Evolutionary conservation across 2,888 invertebrate genomes (phyloP).

Genomic region (Phragmatobia fuliginosa): DNA sequence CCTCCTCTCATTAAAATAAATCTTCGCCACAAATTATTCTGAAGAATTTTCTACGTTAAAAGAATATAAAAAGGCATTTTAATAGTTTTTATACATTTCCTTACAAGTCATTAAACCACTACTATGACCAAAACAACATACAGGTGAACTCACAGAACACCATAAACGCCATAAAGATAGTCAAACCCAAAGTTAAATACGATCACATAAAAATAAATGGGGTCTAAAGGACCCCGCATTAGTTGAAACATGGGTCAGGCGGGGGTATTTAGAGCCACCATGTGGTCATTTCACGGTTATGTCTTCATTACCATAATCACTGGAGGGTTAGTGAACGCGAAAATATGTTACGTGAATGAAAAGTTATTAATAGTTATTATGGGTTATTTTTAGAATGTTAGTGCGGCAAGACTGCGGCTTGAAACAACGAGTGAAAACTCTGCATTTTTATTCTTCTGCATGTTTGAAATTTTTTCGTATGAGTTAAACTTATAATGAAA

Average conservation of each 20-base stretch:
- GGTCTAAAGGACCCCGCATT: constrained; percentile 43
- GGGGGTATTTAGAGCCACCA: constrained; percentile 44
- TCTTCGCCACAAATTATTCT: neutral
- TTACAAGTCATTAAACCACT: neutral
- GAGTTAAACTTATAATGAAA: too few relatives aligned
- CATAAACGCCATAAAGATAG: constrained; percentile 37
- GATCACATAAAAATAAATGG: constrained; percentile 52
- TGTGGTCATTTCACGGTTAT: constrained; percentile 42
- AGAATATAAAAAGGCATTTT: neutral
- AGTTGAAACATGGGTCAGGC: constrained; percentile 43
- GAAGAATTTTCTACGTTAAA: neutral
- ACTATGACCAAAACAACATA: constrained; percentile 9
- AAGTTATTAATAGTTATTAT: neutral
- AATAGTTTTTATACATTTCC: neutral
- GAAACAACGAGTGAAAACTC: too few relatives aligned
- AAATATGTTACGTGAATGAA: constrained; percentile 11
- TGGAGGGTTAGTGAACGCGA: constrained; percentile 25
- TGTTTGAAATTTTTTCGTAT: too few relatives aligned
- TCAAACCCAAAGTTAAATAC: constrained; percentile 41
- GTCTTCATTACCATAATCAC: constrained; percentile 40
- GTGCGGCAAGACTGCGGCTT: neutral
- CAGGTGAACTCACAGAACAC: constrained; percentile 24
- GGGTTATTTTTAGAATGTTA: neutral
- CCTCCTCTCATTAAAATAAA: too few relatives aligned
- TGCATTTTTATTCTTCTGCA: too few relatives aligned